Evolutionary conservation across 37 sponge, comb jelly and placozoan genomes (phyloP).

Genomic region (Chondrosia reniformis): DNA sequence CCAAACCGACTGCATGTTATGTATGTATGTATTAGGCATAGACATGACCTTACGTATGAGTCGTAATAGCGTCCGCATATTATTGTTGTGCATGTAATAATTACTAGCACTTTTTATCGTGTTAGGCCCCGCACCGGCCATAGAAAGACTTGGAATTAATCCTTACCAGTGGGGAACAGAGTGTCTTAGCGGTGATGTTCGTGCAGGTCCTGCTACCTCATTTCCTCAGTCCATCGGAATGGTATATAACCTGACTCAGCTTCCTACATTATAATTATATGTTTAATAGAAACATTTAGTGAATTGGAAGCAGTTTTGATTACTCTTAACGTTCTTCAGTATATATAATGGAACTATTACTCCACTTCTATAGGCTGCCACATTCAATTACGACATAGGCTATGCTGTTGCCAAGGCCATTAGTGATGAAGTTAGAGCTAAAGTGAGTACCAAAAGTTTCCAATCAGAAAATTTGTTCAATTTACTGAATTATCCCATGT

Average conservation of each 20-base stretch:
- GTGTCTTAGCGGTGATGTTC: constrained; percentile 46
- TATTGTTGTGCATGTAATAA: no score
- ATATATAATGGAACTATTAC: neutral
- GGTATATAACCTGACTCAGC: no score
- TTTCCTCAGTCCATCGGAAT: constrained; percentile 54
- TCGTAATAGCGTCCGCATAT: no score
- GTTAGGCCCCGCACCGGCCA: constrained; percentile 38
- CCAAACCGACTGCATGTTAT: no score
- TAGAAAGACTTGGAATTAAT: constrained; percentile 34
- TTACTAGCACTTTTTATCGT: no score
- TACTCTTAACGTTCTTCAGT: neutral
- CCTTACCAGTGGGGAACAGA: constrained; percentile 68
- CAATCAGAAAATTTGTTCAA: no score
- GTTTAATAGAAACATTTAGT: no score
- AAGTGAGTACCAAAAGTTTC: constrained; percentile 44
- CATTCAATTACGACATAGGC: constrained; percentile 45
- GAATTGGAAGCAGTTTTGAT: no score
- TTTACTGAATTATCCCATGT: no score
- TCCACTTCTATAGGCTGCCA: constrained; percentile 33
- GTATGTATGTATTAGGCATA: neutral
- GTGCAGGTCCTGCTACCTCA: constrained; percentile 49
- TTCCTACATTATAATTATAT: no score
- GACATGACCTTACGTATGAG: no score
- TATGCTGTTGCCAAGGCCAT: constrained; percentile 46
- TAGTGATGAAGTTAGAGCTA: constrained; percentile 64